These are phyloP conservation scores for Pristiophorus japonicus DNA, from an alignment of 2,113 vertebrate species.

Conservation along the genomic window DNA sequence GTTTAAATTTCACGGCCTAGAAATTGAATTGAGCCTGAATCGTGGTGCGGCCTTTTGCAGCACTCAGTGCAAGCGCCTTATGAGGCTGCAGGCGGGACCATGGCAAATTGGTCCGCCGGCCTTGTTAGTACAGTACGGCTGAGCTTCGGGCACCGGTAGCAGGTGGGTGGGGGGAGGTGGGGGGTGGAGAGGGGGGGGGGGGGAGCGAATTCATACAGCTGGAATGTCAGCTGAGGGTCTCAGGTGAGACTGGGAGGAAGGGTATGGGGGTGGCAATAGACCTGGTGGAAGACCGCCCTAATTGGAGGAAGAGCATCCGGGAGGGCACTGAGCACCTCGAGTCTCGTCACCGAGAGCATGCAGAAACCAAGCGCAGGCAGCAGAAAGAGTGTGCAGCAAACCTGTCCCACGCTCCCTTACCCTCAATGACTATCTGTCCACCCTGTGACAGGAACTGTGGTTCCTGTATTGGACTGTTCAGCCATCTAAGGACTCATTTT, in stretches of 20 bases:
- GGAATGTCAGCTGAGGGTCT: background rate
- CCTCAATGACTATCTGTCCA: no score
- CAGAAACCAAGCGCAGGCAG: no score
- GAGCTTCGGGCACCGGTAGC: background rate
- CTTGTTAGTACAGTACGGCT: background rate
- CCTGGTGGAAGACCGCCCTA: no score
- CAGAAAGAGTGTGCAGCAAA: no score
- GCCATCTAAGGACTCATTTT: no score
- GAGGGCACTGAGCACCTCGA: no score
- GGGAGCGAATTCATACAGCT: background rate
- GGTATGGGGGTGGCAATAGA: background rate
- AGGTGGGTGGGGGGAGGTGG: background rate
- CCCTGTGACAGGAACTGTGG: no score
- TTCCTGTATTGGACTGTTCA: no score
- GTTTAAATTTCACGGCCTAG: background rate
- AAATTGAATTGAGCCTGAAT: background rate
- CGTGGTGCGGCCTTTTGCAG: no score
- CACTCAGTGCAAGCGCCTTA: background rate
- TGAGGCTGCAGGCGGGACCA: background rate
- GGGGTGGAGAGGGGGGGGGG: background rate
- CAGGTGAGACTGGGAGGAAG: background rate
- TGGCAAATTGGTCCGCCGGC: background rate
- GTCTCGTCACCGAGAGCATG: no score
- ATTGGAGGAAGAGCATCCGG: no score
- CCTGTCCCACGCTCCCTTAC: no score